phyloP scores from a whole-genome alignment of 2,888 invertebrate species.

The Pocota personata region DNA sequence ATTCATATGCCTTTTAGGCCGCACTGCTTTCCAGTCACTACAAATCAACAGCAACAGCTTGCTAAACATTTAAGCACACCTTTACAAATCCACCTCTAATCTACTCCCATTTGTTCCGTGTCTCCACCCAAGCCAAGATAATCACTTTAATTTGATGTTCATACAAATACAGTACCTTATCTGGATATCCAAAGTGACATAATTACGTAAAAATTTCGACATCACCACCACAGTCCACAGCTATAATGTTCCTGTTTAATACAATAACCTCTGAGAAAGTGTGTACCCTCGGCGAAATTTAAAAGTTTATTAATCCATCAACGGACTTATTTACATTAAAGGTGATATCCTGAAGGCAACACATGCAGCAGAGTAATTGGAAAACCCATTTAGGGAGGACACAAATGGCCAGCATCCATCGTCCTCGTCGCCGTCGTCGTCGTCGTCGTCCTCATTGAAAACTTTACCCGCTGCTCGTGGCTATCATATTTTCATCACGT shows the following conservation, averaged over 20 bases:
- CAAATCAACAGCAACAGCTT: background rate
- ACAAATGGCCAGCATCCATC: constrained; percentile 7
- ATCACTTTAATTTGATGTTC: background rate
- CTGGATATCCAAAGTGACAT: background rate
- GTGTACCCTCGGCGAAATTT: constrained; percentile 7
- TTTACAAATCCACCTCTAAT: background rate
- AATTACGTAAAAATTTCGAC: constrained; percentile 18
- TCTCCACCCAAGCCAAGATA: background rate
- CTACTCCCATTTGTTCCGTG: background rate
- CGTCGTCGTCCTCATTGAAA: constrained; percentile 12
- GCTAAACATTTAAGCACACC: background rate
- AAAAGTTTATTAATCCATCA: constrained; percentile 54
- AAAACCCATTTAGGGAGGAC: constrained; percentile 31
- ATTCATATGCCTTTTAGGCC: too few relatives aligned
- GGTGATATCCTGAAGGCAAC: constrained; percentile 53
- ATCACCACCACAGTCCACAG: background rate
- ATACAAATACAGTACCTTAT: background rate
- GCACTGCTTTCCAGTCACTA: too few relatives aligned
- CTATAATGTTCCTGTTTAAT: background rate
- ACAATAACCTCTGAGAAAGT: constrained; percentile 9
- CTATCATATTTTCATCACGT: constrained; percentile 53
- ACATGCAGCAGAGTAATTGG: constrained; percentile 40
- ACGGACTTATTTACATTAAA: constrained; percentile 55
- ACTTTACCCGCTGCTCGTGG: constrained; percentile 29
- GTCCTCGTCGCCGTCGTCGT: background rate